Conservation (phyloP, 2,888 invertebrate genomes). For the Apoderus coryli region DNA sequence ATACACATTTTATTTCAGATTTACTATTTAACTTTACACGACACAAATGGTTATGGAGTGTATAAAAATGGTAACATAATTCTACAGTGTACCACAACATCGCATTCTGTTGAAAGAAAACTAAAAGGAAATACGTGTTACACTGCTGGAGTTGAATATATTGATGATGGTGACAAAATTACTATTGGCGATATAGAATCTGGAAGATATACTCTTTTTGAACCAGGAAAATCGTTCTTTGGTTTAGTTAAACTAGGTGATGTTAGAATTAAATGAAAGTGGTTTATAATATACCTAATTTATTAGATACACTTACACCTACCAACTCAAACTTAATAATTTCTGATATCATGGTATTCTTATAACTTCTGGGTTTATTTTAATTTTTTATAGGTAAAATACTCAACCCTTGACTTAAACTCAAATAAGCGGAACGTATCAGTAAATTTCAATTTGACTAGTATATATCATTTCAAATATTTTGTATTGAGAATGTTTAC, state of each 20-base stretch:
- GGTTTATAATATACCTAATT: too few species aligned
- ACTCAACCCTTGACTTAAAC: too few species aligned
- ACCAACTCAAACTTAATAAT: too few species aligned
- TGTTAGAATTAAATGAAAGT: constrained; percentile 19
- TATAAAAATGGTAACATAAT: constrained; percentile 49
- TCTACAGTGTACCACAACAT: constrained; percentile 54
- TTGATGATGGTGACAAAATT: constrained; percentile 49
- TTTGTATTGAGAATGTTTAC: too few species aligned
- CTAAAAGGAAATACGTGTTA: constrained; percentile 60
- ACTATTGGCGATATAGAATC: constrained; percentile 56
- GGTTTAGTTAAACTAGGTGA: constrained; percentile 64
- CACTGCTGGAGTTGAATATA: constrained; percentile 51
- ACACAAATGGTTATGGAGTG: constrained; percentile 60
- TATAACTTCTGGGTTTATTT: too few species aligned
- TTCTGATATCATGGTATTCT: too few species aligned
- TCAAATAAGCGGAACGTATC: too few species aligned
- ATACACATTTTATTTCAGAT: constrained; percentile 39
- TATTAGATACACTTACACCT: too few species aligned
- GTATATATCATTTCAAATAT: too few species aligned
- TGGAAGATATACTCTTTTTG: constrained; percentile 51
- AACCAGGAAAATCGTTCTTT: constrained; percentile 67
- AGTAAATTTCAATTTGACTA: too few species aligned
- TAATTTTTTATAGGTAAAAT: too few species aligned
- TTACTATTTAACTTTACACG: constrained; percentile 63
- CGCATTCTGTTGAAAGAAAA: constrained; percentile 37